Evolutionary conservation across 2,888 invertebrate species (phyloP).

Genomic region (Osmoderma eremita): DNA sequence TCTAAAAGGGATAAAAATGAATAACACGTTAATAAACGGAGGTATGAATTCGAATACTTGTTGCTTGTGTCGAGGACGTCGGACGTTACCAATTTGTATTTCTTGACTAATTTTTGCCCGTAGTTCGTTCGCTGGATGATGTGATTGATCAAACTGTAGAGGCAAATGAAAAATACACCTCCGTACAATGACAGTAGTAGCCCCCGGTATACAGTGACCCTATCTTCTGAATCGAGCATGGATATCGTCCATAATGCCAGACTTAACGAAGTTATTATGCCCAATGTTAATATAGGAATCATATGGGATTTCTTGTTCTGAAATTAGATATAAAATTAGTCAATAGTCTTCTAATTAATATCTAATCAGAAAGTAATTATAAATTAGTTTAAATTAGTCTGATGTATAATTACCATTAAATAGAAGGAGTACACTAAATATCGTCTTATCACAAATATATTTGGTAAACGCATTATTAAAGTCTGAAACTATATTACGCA

Average conservation of each 20-base stretch:
- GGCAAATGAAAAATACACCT: slow-evolving; percentile 73
- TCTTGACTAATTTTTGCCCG: slow-evolving; percentile 70
- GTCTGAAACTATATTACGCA: too few relatives aligned
- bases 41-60: slow-evolving; percentile 67
- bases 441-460: too few relatives aligned
- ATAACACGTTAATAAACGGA: not conserved
- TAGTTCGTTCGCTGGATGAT: slow-evolving; percentile 69
- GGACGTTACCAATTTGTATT: slow-evolving; percentile 72
- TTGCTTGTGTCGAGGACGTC: slow-evolving; percentile 80
- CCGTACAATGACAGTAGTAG: slow-evolving; percentile 71
- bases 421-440: not conserved
- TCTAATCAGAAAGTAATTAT: not conserved
- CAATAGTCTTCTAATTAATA: not conserved
- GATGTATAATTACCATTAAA: not conserved
- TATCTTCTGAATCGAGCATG: slow-evolving; percentile 65
- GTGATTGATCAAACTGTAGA: slow-evolving; percentile 74
- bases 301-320: slow-evolving; percentile 37
- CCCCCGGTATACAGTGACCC: slow-evolving; percentile 71
- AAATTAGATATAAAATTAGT: slow-evolving; percentile 12
- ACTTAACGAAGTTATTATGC: slow-evolving; percentile 36
- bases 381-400: not conserved
- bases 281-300: slow-evolving; percentile 35
- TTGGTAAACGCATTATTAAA: too few relatives aligned
- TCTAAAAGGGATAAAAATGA: slow-evolving; percentile 62
- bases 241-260: slow-evolving; percentile 50